Conservation (phyloP, 2,888 invertebrate genomes). For the Drosophila mimica region DNA sequence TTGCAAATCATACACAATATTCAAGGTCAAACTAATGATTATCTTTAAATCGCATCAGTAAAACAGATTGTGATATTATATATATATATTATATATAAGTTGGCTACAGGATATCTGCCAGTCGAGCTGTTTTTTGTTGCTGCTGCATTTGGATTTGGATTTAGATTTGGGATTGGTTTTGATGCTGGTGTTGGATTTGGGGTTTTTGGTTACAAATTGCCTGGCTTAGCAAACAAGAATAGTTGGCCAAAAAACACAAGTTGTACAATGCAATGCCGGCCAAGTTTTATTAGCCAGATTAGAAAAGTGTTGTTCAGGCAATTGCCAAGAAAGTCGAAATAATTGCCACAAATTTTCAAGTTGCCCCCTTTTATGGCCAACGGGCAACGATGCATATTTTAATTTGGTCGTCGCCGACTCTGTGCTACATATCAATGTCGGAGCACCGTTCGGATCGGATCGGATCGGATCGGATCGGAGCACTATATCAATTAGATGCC, state of each 20-base stretch:
- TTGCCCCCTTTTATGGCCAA: slow-evolving; percentile 51
- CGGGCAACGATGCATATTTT: neutral
- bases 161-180: neutral
- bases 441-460: no score
- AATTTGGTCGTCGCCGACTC: neutral
- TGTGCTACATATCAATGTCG: neutral
- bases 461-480: neutral
- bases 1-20: neutral
- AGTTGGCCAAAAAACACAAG: neutral
- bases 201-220: neutral
- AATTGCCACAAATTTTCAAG: slow-evolving; percentile 75
- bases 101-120: neutral
- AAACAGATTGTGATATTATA: neutral
- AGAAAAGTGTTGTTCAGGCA: slow-evolving; percentile 7
- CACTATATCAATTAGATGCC: neutral
- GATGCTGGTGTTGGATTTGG: neutral
- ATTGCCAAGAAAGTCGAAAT: slow-evolving; percentile 70
- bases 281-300: slow-evolving; percentile 28
- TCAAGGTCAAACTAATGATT: neutral
- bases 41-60: rapidly evolving
- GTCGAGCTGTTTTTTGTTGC: neutral
- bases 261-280: neutral
- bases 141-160: neutral
- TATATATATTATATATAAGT: neutral
- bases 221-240: neutral